Base-by-base conservation (phyloP, 2,888 invertebrate species). In the Hirtodrosophila cameraria region DNA sequence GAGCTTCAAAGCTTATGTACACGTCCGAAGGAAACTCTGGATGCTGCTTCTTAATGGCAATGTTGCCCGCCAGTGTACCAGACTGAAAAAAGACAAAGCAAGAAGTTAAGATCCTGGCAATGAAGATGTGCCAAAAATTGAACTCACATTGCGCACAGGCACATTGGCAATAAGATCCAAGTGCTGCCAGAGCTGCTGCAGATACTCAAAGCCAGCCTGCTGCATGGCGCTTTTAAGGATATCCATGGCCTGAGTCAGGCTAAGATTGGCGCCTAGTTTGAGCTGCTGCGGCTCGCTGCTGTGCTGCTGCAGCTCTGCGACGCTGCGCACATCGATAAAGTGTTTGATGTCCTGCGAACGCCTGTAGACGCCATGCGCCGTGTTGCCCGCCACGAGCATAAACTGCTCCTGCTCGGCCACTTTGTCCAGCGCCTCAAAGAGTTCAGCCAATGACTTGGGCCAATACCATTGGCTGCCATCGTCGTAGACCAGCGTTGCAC, bases 381-480 rank as follows among this genome's bases (percentile, higher is more conserved):
- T 96, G 84, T 96, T 96, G 16, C 96, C 96, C 15, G 94, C 94
- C 0, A 96, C 92, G 4, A 96, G 87, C 89, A 94, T 92, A 67
- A 94, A 95, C n/a, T 91, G 36, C 9, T 80, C 91, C 3, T 90
- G 88, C 1, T 69, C 64, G 41, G 65, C 61, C 2, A 75, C 42
- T 30, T 75, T 53, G 0, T 90, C 85, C 15, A 95, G 54, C 0
- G 83, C 74, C 20, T 68, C 71, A 9, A 88, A 86, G 5, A 89
- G 48, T 4, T 90, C 70, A 0, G 8, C 38, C 33, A 77, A 57
- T 15, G 72, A 71, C 13, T 64, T 75, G 1, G 89, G 87, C 88
- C 88, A 90, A 59, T 75, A 79, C 89, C 89, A 90, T 28, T 82
- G 78, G 27, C 60, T 79, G 8, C 87, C 89, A 62, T 84, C 85